Percentiles rank a stretch among this genome's conserved stretches.
phyloP scores from a whole-genome alignment of 2,888 invertebrate species.

The Limulus polyphemus region DNA sequence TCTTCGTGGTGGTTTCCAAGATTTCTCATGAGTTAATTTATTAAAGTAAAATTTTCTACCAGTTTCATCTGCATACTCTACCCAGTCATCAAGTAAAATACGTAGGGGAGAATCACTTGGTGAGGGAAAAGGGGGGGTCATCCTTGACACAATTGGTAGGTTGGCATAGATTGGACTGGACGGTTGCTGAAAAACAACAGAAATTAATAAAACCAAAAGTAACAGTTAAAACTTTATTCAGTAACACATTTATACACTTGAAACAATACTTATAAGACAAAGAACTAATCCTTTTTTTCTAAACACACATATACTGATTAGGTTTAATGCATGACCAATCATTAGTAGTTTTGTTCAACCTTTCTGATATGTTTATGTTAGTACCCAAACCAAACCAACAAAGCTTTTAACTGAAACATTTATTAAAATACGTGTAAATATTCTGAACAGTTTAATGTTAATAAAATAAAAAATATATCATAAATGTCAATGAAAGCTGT shows the following conservation, averaged over 20 bases:
- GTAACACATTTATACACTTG: neutral
- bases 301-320: no score
- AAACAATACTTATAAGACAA: neutral
- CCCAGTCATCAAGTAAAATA: constrained; percentile 32
- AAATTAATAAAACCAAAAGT: neutral
- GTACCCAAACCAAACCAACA: no score
- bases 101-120: constrained; percentile 15
- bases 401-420: no score
- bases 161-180: constrained; percentile 17
- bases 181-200: neutral
- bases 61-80: constrained; percentile 34
- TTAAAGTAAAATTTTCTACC: constrained; percentile 37
- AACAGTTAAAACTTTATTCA: neutral
- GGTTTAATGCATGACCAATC: no score
- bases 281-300: no score
- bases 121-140: constrained; percentile 19
- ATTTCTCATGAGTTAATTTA: constrained; percentile 32
- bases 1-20: constrained; percentile 38
- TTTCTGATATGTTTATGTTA: no score
- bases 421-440: no score
- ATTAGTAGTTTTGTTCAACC: no score
- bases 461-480: no score
- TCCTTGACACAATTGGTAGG: constrained; percentile 11
- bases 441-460: no score
- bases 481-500: no score